Evolutionary conservation across 92 coral and sea anemone genomes (phyloP), one percentile per base, ranked within the genome.

Genomic region (Plumapathes pennacea): DNA sequence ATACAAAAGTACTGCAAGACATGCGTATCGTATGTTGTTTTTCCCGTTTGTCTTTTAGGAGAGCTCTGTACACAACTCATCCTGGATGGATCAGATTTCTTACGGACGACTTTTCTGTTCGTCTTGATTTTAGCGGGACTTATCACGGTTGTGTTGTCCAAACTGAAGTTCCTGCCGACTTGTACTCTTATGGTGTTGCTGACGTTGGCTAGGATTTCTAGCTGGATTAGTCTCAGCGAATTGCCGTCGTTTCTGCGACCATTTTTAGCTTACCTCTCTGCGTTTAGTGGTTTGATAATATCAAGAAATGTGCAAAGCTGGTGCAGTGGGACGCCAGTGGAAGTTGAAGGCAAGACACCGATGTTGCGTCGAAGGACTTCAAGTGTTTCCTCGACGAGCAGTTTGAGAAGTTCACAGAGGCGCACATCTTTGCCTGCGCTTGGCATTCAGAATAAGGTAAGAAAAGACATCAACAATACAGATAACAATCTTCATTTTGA

Each of bases 341-440:
- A 94, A 67, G 87, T 94, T 49, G 96, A 94, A 67, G 83, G 94
- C 54, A 94, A 94, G 51, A 86, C 82, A 12, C 96, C 96, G 10
- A 51, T 88, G 43, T 77, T 88, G 10, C 81, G 96, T 13, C 71
- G 90, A 0, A 76, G 99, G 29, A 79, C 87, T 18, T 83, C 92
- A 10, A 80, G 86, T 33, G 84, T 87, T 26, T 83, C 91, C 7
- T 89, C 90, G 8, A 75, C 89, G 21, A 83, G 89, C 50, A 86
- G 90, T 62, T 81, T 80, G 54, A 81, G 81, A 43, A 80, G 90
- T 32, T 69, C 79, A 25, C 32, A 77, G 59, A 74, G 99, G 38
- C 69, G 99, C 30, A 89, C 99, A 18, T 94, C 99, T 14, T 73
- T 94, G 37, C 99, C 99, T 54, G 99, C 96, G 23, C 78, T 94